Base-by-base conservation (phyloP, 2,888 invertebrate genomes). In the Cylindroiulus punctatus region DNA sequence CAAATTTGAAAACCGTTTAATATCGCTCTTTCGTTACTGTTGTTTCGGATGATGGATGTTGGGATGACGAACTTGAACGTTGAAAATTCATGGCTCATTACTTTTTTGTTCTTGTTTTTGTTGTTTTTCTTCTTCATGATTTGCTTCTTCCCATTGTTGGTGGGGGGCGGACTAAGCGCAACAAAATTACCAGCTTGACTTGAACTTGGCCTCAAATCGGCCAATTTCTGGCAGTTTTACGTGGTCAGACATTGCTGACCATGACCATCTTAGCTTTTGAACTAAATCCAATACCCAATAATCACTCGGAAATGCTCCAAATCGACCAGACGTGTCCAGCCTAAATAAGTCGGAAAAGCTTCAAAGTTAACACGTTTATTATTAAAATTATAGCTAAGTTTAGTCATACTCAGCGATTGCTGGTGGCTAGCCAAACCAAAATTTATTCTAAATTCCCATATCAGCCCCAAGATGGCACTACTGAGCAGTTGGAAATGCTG, bases 201-300 rank as follows among this genome's bases (percentile, higher is more conserved):
- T 76, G 76, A 76, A 76, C 76, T 76, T 76, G 76, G 76, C 76
- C 76, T 76, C 10, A 76, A 76, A 76, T 76, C 14, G 26, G n/a
- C 10, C 22, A 26, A 65, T 65, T 65, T 65, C 26, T 65, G 26
- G 22, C 12, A 10, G 10, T 30, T 52, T 52, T 76, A 5, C 14
- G 14, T 30, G 76, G 76, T 76, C 26, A 30, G 22, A 76, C 30
- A 76, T 30, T 30, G 10, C 76, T 76, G 76, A 30, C 76, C 76
- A 76, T 76, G 30, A 30, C 22, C 0, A 76, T 14, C 22, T 76
- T 26, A 76, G 22, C 14, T 26, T 30, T 44, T 76, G 76, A 76
- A 14, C 76, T 76, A 76, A 76, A 30, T 76, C 14, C 30, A 30
- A 76, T 30, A 30, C 30, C 30, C 76, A 1, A 12, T 76, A 76